Percentiles rank a stretch among this genome's conserved stretches.
Evolutionary conservation across 2,888 invertebrate species (phyloP).

Genomic region (Parthenolecanium corni): DNA sequence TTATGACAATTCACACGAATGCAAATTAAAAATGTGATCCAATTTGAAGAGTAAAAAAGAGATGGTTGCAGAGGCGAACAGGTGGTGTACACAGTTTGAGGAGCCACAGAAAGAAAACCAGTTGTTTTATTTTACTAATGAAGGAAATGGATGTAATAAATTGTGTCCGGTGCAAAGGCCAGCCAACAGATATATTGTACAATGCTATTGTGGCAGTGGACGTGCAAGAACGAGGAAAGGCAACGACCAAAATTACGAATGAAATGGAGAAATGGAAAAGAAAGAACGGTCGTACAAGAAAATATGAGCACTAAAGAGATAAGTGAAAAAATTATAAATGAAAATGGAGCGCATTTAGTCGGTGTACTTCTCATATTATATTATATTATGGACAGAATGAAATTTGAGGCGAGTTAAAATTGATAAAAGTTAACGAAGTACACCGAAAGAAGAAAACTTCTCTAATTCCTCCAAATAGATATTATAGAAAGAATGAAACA

Average conservation of each 20-base stretch:
- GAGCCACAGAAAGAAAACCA: not conserved
- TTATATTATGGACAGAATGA: no score
- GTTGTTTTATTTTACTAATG: conserved; percentile 17
- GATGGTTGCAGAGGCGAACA: no score
- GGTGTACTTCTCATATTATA: no score
- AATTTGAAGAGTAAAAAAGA: not conserved
- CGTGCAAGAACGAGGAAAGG: not conserved
- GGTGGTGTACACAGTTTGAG: not conserved
- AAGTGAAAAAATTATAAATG: not conserved
- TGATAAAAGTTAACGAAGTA: no score
- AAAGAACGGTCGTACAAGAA: not conserved
- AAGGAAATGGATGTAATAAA: conserved; percentile 23
- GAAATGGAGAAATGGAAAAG: not conserved
- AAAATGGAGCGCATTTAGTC: not conserved
- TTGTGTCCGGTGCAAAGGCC: conserved; percentile 25
- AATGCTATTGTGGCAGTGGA: conserved; percentile 3
- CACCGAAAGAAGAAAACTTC: no score
- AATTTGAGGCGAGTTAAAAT: no score
- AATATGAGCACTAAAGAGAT: not conserved
- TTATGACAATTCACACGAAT: no score
- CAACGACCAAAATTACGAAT: not conserved
- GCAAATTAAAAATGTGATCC: no score
- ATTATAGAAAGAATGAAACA: no score
- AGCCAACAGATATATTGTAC: not conserved
- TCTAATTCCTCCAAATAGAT: no score